Percentiles rank a stretch among this genome's conserved stretches.
These are phyloP conservation scores for Murina feae DNA, from an alignment of 2,113 vertebrate genomes.

Conservation along the genomic window DNA sequence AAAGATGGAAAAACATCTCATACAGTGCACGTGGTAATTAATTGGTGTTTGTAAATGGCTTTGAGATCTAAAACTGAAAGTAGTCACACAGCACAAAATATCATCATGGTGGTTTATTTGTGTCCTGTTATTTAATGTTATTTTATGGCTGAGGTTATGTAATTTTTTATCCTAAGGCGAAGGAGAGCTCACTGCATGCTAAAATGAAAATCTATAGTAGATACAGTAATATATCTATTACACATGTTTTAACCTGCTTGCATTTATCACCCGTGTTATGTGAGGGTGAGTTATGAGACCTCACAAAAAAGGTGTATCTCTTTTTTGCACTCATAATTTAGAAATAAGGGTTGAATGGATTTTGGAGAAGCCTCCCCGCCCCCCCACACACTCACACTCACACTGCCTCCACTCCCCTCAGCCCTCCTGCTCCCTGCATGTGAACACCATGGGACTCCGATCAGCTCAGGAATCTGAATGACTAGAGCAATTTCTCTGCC, in stretches of 20 bases:
- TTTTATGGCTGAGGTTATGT: not conserved
- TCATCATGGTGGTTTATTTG: slow-evolving; percentile 26
- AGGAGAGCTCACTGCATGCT: slow-evolving; percentile 41
- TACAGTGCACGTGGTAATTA: not conserved
- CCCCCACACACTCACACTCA: not conserved
- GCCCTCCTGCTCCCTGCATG: not conserved
- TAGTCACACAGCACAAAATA: not conserved
- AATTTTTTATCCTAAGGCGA: slow-evolving; percentile 46
- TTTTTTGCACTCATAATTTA: slow-evolving; percentile 63
- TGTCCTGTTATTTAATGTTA: slow-evolving; percentile 43
- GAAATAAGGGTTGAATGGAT: slow-evolving; percentile 26
- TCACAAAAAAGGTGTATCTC: slow-evolving; percentile 40
- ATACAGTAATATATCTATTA: slow-evolving; percentile 50
- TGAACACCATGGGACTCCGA: not conserved
- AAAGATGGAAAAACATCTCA: not conserved
- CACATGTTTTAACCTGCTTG: slow-evolving; percentile 49
- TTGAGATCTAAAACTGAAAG: slow-evolving; percentile 34
- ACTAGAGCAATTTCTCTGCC: not conserved
- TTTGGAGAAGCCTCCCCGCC: no score
- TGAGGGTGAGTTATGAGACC: slow-evolving; percentile 55
- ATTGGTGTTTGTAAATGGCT: slow-evolving; percentile 13
- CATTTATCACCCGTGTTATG: slow-evolving; percentile 59
- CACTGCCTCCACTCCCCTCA: no score
- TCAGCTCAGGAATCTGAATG: not conserved
- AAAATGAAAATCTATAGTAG: slow-evolving; percentile 52